Base-by-base conservation (phyloP, 1,140 invertebrate species). In the fruit fly (Drosophila melanogaster) region DNA sequence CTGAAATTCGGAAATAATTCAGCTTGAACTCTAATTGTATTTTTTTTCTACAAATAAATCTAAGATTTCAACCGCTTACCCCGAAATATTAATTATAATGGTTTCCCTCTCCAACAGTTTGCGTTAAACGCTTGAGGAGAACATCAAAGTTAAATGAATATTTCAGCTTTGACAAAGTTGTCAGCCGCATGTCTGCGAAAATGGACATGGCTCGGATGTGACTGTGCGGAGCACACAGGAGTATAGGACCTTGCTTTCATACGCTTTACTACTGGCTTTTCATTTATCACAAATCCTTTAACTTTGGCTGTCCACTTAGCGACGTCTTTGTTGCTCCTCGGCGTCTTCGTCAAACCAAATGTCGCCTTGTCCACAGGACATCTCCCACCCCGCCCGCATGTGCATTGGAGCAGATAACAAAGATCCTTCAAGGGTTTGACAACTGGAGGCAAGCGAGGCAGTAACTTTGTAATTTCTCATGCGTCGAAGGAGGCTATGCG, bases 371-470 rank as follows among this genome's bases (percentile, higher is more conserved):
- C 35, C 46, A 24, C 41, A n/a, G 60, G 19, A 66, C n/a, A 51
- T 33, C 49, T 41, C 40, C 72, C 75, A 43, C 84, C 83, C 73
- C 70, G 56, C 84, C 84, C 84, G 79, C 76, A 87, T 89, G 84
- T 80, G 67, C 72, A 87, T 64, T 73, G 64, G 58, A 84, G 77
- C 84, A 84, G 72, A 89, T 89, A 87, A 89, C 84, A 90, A 87
- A 87, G 85, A 89, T 89, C 84, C 84, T 87, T 87, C 64, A 73
- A 73, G 61, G 85, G 84, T 89, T 89, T 89, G 85, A 89, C 84
- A 90, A 79, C 84, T 83, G 72, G 67, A 59, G 85, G 85, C 80
- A 69, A 78, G 66, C 59, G 40, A 65, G 65, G 47, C 49, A 77
- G 77, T 84, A 80, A 80, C 77, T 77, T 89, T 85, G 80, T 77